These are phyloP conservation scores for Apostichopus japonicus DNA, from an alignment of 35 echinoderm and acorn worm species.

Conservation along the genomic window DNA sequence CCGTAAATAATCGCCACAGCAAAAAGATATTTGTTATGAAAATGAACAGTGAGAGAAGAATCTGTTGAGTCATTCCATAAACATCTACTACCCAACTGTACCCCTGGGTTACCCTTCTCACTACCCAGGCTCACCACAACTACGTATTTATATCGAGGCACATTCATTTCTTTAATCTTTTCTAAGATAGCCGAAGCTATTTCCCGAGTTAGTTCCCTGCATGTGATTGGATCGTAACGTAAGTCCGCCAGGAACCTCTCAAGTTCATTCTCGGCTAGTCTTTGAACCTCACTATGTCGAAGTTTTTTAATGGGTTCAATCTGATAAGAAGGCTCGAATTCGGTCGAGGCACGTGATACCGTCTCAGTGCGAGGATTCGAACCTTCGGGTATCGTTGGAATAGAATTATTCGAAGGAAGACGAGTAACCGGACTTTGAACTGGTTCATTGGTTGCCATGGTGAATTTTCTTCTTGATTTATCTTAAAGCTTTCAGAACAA, in stretches of 20 bases:
- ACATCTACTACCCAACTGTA: slow-evolving; percentile 83
- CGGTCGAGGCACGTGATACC: slow-evolving; percentile 46
- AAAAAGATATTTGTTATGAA: slow-evolving; percentile 74
- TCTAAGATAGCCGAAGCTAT: slow-evolving; percentile 71
- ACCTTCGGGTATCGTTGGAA: slow-evolving; percentile 1
- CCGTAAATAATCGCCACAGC: slow-evolving; percentile 88
- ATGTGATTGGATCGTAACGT: slow-evolving; percentile 70
- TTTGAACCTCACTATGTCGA: slow-evolving; percentile 54
- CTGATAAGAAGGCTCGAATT: slow-evolving; percentile 77
- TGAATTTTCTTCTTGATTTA: neutral
- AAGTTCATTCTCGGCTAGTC: slow-evolving; percentile 45
- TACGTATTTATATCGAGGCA: slow-evolving; percentile 82
- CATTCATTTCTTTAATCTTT: slow-evolving; percentile 55
- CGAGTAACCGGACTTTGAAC: neutral
- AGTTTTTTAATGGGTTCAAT: slow-evolving; percentile 71
- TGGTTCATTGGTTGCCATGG: neutral
- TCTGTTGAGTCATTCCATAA: slow-evolving; percentile 81
- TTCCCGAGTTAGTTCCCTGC: slow-evolving; percentile 66
- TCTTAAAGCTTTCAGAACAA: too few relatives aligned
- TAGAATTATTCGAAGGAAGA: neutral
- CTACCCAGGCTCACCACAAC: slow-evolving; percentile 85
- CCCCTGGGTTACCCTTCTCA: slow-evolving; percentile 67
- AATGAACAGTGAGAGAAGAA: slow-evolving; percentile 68
- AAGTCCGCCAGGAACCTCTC: slow-evolving; percentile 39
- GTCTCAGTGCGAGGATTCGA: neutral